These are phyloP conservation scores for Amblyopsis rosae DNA, from an alignment of 2,113 vertebrate species.

Conservation along the genomic window DNA sequence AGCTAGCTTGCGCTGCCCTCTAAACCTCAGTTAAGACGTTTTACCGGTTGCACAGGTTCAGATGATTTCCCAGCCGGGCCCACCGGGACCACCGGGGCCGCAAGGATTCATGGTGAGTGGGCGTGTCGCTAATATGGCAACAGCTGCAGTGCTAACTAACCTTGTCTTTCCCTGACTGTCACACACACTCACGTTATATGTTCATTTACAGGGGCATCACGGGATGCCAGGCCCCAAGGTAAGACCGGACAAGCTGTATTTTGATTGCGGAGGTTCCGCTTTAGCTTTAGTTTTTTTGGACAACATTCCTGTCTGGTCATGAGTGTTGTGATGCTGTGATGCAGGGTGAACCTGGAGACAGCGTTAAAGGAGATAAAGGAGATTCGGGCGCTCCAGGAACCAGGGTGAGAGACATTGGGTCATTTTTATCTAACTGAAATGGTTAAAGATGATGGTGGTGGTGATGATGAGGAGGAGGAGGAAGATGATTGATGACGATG, in stretches of 20 bases:
- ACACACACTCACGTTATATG: slow-evolving; percentile 12
- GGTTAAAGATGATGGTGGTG: neutral
- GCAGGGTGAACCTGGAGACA: slow-evolving; percentile 78
- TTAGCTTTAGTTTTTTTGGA: neutral
- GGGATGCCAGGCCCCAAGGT: slow-evolving; percentile 92
- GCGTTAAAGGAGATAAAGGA: slow-evolving; percentile 76
- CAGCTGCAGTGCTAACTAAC: neutral
- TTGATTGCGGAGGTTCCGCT: neutral
- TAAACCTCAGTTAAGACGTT: neutral
- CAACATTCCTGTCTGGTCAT: slow-evolving; percentile 46
- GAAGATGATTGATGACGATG: neutral
- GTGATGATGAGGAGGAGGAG: neutral
- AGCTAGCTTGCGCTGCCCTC: neutral
- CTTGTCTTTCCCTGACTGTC: neutral
- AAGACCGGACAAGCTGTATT: slow-evolving; percentile 39
- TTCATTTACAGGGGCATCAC: slow-evolving; percentile 82
- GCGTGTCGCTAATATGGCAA: neutral
- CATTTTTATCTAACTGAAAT: neutral
- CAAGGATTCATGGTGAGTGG: slow-evolving; percentile 69
- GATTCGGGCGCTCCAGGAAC: slow-evolving; percentile 66
- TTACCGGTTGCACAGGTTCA: slow-evolving; percentile 68
- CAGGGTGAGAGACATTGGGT: slow-evolving; percentile 52
- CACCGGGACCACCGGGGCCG: slow-evolving; percentile 81
- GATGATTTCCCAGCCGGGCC: slow-evolving; percentile 89
- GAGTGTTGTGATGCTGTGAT: slow-evolving; percentile 28